A percentile compares a stretch with the other conserved stretches of the same genome.
phyloP scores from a whole-genome alignment of 1,140 invertebrate genomes.

The Latrodectus geometricus region DNA sequence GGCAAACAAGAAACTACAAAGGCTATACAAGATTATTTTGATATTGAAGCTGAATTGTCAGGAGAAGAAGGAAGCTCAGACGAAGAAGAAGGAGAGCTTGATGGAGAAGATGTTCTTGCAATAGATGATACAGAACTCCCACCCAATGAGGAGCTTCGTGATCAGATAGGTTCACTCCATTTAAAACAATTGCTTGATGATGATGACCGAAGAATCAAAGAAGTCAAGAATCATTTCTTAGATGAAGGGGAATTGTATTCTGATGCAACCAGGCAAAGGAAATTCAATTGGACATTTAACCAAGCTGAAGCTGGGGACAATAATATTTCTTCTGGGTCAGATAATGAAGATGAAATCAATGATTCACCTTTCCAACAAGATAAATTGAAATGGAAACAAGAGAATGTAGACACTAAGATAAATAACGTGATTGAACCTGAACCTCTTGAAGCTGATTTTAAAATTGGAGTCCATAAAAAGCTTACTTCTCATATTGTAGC shows the following conservation, averaged over 20 bases:
- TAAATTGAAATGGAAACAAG: not conserved
- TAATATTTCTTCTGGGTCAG: not conserved
- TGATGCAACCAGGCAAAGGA: not conserved
- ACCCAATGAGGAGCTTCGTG: constrained; percentile 6
- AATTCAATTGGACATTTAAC: not conserved
- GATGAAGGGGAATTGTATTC: constrained; percentile 10
- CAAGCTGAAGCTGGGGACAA: not conserved
- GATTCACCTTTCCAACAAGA: not conserved
- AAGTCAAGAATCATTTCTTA: constrained; percentile 16
- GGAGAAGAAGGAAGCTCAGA: constrained; percentile 25
- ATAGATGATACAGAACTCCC: not conserved
- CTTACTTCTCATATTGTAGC: not conserved
- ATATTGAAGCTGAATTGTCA: constrained; percentile 24
- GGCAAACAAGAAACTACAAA: not conserved
- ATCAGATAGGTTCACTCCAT: constrained; percentile 7
- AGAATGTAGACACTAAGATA: not conserved
- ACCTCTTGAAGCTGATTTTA: not conserved
- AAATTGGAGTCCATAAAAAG: not conserved
- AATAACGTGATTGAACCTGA: not conserved
- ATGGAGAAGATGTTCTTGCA: not conserved
- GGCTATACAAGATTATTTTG: not conserved
- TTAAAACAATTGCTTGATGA: constrained; percentile 16
- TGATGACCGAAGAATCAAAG: constrained; percentile 3
- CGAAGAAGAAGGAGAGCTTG: constrained; percentile 17
- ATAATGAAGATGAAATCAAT: not conserved